Percentiles rank a stretch among this genome's conserved stretches.
These are phyloP conservation scores for Tyto alba DNA, from an alignment of 2,113 vertebrate genomes.

Conservation along the genomic window DNA sequence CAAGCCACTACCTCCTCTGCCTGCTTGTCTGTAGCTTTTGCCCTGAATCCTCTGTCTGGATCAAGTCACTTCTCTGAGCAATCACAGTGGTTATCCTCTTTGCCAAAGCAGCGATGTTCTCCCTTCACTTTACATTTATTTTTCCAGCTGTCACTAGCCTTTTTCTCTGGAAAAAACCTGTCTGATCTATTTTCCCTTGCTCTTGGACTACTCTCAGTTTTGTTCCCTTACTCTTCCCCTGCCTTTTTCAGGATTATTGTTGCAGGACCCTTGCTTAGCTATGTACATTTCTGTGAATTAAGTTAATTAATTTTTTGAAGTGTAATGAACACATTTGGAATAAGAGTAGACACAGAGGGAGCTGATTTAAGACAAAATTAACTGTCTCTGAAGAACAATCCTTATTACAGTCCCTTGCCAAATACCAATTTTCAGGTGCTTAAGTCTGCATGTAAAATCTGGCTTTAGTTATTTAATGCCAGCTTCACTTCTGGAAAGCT, in stretches of 20 bases:
- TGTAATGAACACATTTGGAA: neutral
- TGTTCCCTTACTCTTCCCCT: neutral
- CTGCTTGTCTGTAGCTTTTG: neutral
- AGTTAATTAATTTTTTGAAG: neutral
- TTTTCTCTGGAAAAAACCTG: neutral
- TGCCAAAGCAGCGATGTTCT: neutral
- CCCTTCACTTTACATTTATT: neutral
- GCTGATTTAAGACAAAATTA: neutral
- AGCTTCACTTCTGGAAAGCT: neutral
- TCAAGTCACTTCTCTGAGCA: neutral
- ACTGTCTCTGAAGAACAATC: neutral
- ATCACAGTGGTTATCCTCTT: neutral
- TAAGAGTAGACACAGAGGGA: neutral
- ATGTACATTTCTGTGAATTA: neutral
- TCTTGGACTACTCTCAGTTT: neutral
- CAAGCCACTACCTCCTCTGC: neutral
- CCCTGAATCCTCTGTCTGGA: neutral
- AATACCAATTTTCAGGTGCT: neutral
- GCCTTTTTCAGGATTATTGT: neutral
- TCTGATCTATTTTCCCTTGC: neutral
- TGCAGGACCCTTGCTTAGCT: neutral
- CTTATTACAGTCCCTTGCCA: neutral
- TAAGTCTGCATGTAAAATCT: neutral
- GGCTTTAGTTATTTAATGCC: neutral
- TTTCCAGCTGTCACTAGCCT: neutral